These are phyloP conservation scores for Cephus nigrinus DNA, from an alignment of 2,888 invertebrate species.

Conservation along the genomic window DNA sequence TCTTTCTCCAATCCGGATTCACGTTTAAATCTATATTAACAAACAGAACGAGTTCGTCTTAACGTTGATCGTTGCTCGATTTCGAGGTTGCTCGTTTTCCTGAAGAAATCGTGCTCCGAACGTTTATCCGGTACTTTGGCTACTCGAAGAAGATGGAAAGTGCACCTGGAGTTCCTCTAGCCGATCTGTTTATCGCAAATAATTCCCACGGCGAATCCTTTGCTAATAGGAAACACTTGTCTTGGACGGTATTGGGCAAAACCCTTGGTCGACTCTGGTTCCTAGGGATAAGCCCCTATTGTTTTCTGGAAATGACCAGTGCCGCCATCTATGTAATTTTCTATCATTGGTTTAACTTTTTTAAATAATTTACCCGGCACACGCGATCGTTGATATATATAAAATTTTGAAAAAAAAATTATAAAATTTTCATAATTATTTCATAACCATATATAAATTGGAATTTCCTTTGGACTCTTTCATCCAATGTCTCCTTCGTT, in stretches of 20 bases:
- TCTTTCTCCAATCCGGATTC: not conserved
- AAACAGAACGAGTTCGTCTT: not conserved
- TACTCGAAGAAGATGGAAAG: slow-evolving; percentile 4
- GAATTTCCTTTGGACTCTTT: no score
- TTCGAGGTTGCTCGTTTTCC: slow-evolving; percentile 7
- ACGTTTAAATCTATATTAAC: not conserved
- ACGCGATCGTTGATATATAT: no score
- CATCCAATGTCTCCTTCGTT: no score
- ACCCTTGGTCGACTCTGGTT: not conserved
- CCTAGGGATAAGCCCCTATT: not conserved
- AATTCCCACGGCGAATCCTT: slow-evolving; percentile 35
- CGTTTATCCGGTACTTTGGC: slow-evolving; percentile 28
- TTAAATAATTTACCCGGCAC: no score
- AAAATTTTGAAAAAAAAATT: no score
- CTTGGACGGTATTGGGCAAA: not conserved
- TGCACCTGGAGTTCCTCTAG: not conserved
- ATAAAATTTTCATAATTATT: no score
- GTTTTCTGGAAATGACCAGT: not conserved
- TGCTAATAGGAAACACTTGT: slow-evolving; percentile 32
- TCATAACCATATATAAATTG: no score
- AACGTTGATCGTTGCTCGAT: not conserved
- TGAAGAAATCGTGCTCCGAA: slow-evolving; percentile 23
- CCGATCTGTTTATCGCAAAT: slow-evolving; percentile 45
- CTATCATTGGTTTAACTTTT: no score
- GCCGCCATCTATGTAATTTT: not conserved